Evolutionary conservation across 2,888 invertebrate genomes (phyloP).

Genomic region (Polyploca ridens): DNA sequence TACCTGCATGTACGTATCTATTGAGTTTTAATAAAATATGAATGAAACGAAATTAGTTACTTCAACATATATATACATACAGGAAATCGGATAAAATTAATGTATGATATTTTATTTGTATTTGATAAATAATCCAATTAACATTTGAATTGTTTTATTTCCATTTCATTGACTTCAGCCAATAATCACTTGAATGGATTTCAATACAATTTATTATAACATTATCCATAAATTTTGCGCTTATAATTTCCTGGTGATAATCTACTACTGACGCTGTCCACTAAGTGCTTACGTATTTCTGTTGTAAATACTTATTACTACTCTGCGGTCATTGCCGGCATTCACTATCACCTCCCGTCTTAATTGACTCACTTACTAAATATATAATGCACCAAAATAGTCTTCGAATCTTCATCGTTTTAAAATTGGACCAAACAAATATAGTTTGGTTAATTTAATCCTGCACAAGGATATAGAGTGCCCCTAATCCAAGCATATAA

Average conservation of each 20-base stretch:
- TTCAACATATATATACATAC: neutral
- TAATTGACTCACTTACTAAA: neutral
- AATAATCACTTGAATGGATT: too few relatives aligned
- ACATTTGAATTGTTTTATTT: neutral
- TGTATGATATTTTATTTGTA: too few relatives aligned
- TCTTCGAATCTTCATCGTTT: neutral
- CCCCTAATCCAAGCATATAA: slow-evolving; percentile 6
- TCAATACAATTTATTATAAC: neutral
- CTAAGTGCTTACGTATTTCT: neutral
- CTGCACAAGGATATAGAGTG: neutral
- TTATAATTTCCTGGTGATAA: neutral
- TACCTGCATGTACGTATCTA: neutral
- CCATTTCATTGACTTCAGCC: neutral
- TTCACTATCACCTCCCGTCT: neutral
- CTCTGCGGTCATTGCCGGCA: neutral
- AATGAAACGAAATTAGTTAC: neutral
- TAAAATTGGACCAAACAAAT: neutral
- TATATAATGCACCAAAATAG: slow-evolving; percentile 2
- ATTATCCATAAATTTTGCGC: too few relatives aligned
- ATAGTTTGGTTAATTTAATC: neutral
- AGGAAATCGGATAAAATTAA: neutral
- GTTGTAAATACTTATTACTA: neutral
- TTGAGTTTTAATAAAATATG: neutral
- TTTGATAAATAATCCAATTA: too few relatives aligned
- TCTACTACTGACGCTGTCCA: neutral